Base-by-base conservation (phyloP, 2,113 vertebrate species). In the Sialia sialis region DNA sequence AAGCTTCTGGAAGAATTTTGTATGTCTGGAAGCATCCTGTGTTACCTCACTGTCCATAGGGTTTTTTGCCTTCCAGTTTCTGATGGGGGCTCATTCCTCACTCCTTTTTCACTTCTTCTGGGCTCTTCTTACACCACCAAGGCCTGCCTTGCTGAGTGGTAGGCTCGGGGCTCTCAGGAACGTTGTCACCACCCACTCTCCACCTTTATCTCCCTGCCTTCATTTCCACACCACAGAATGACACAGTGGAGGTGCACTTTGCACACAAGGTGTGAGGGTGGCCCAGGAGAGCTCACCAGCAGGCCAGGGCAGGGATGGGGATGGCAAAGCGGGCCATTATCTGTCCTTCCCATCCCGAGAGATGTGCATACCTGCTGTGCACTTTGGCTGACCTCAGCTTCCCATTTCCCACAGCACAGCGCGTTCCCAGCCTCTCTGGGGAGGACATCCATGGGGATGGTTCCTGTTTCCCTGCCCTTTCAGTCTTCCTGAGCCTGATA, bases 391-490 rank as follows among this genome's bases (percentile, higher is more conserved):
- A 93, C 83, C 74, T 91, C 80, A 66, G 75, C 67, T 95, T 96
- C 85, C 89, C 84, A 90, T 96, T 97, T 97, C 95, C 95, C 96
- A 96, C 64, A 87, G 84, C 78, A 36, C 73, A 85, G 58, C 34
- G 22, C 52, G 82, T 97, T 97, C 97, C 92, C 96, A 96, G 95
- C 89, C 87, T 83, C 97, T 97, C 96, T 94, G 51, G 82, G 89
- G 96, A 98, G 97, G 96, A 96, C 97, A 97, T 98, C 97, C 88
- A 93, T 96, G 97, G 94, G 97, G 98, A 96, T 86, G 13, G 94
- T 98, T 98, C 98, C 98, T 98, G 98, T 98, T 98, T 97, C 96
- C 97, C 97, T 97, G 97, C 97, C 91, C 90, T 97, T 94, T 94
- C 96, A 97, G 94, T 89, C 93, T 98, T 98, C 98, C 98, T 98